phyloP scores from a whole-genome alignment of 2,888 invertebrate species.

The Andrena bucephala region DNA sequence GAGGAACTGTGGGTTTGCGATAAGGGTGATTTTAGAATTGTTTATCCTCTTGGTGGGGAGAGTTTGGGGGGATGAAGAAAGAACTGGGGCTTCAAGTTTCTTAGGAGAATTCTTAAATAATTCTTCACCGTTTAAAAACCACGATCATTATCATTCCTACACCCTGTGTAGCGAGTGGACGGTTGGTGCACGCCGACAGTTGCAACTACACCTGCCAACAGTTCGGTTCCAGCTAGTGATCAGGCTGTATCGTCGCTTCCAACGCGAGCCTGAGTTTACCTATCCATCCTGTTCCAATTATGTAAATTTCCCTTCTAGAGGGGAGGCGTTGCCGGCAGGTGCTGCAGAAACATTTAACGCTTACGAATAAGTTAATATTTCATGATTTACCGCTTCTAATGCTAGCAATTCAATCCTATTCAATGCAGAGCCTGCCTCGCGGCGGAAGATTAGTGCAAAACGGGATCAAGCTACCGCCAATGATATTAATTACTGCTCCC shows the following conservation, averaged over 20 bases:
- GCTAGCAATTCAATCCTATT: not conserved
- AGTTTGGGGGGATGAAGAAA: too few species aligned
- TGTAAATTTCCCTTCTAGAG: not conserved
- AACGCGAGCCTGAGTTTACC: slow-evolving; percentile 11
- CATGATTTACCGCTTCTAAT: not conserved
- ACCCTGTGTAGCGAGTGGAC: slow-evolving; percentile 33
- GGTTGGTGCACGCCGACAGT: slow-evolving; percentile 43
- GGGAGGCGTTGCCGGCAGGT: not conserved
- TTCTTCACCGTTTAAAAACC: not conserved
- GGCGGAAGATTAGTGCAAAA: not conserved
- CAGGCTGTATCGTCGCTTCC: slow-evolving; percentile 6
- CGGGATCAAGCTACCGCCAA: slow-evolving; percentile 9
- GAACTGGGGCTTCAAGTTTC: too few species aligned
- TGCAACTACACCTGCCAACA: slow-evolving; percentile 63
- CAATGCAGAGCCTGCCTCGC: not conserved
- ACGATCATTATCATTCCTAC: not conserved
- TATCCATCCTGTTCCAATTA: not conserved
- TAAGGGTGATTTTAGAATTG: too few species aligned
- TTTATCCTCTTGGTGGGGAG: too few species aligned
- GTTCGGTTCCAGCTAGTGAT: slow-evolving; percentile 13
- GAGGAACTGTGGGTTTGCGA: too few species aligned
- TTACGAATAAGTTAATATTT: too few species aligned
- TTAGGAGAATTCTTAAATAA: too few species aligned
- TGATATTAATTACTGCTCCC: slow-evolving; percentile 53
- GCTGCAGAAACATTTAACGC: not conserved